Conservation (phyloP, 2,797 vertebrate genomes). For the Prunella strophiata region DNA sequence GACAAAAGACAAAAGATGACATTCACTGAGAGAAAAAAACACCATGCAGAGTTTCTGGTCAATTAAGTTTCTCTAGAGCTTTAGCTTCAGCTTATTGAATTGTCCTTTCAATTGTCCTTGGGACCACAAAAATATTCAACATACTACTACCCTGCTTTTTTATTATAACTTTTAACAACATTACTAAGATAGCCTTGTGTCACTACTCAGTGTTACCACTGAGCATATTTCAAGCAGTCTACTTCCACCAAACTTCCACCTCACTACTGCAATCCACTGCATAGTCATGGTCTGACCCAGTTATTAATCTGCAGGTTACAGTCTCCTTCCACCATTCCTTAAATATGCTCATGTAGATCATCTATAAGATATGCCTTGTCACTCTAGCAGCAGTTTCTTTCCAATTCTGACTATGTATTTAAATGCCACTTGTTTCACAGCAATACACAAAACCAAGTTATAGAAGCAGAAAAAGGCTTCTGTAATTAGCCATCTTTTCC, state of each 20-base stretch:
- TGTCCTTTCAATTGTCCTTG: conserved; percentile 26
- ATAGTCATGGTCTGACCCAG: not conserved
- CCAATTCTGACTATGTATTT: not conserved
- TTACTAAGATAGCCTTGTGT: not conserved
- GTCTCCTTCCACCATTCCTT: not conserved
- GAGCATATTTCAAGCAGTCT: not conserved
- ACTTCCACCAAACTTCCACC: not conserved
- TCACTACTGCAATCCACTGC: not conserved
- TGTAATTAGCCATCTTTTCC: not conserved
- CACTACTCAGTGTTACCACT: not conserved
- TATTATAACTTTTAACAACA: not conserved
- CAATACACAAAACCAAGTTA: not conserved
- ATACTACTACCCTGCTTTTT: not conserved
- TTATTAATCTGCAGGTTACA: not conserved
- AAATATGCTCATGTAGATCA: not conserved
- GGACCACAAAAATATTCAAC: not conserved
- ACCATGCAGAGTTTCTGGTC: not conserved
- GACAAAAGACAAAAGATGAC: conserved; percentile 19
- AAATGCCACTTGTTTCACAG: not conserved
- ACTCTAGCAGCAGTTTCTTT: not conserved
- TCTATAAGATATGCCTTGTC: not conserved
- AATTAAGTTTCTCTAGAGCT: not conserved
- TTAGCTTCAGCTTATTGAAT: conserved; percentile 22
- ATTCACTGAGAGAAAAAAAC: not conserved
- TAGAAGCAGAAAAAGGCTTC: not conserved